A percentile compares a stretch with the other conserved stretches of the same genome.
phyloP scores from a whole-genome alignment of 2,888 invertebrate species.

The Kuschelorhynchus macadamiae region DNA sequence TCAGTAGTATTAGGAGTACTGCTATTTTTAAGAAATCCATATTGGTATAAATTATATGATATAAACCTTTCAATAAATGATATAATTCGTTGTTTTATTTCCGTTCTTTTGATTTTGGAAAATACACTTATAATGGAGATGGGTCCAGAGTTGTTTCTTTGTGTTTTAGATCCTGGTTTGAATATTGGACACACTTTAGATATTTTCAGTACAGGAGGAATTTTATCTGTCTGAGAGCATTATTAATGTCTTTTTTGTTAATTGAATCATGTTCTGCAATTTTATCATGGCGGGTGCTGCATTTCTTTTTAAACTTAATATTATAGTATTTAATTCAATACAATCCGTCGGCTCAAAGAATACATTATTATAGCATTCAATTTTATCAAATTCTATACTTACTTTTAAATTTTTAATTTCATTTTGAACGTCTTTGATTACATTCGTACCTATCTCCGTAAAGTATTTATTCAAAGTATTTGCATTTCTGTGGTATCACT shows the following conservation, averaged over 20 bases:
- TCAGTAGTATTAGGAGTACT: background rate
- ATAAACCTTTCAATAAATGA: background rate
- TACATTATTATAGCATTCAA: background rate
- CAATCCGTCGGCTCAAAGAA: background rate
- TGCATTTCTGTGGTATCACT: constrained; percentile 5
- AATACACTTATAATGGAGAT: background rate
- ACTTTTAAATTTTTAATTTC: background rate
- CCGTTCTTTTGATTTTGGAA: no score
- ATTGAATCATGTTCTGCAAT: background rate
- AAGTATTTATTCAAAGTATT: constrained; percentile 15
- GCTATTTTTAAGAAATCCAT: constrained; percentile 1
- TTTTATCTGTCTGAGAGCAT: background rate
- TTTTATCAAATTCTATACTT: background rate
- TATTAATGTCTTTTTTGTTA: background rate
- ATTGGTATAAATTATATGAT: background rate
- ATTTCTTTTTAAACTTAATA: background rate
- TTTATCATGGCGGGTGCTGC: background rate
- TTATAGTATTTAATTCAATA: background rate
- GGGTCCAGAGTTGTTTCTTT: background rate
- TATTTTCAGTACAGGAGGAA: background rate
- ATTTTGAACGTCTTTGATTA: constrained; percentile 1
- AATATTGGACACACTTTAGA: background rate
- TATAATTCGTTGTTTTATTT: no score
- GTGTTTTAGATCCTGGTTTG: background rate
- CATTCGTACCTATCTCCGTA: constrained; percentile 8